Base-by-base conservation (phyloP, 2,113 vertebrate genomes). In the Azemiops feae region DNA sequence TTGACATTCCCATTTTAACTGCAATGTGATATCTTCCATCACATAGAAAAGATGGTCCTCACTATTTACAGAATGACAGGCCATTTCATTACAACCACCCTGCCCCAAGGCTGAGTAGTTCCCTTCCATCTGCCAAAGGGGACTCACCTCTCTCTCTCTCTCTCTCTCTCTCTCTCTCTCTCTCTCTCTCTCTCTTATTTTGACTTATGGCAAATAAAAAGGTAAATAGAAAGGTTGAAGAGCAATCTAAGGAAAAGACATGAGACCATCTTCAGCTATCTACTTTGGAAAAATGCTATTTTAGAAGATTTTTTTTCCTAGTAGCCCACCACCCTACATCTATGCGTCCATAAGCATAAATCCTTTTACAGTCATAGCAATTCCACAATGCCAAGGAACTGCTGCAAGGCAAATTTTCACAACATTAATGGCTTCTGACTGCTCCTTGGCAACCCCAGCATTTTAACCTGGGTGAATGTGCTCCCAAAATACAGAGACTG, bases 351-450 rank as follows among this genome's bases (percentile, higher is more conserved):
- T 91, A 43, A 92, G 88, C 94, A 89, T n/a, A 30, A 94, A 86
- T 93, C 95, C 74, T 81, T 81, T 81, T 97, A 97, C 95, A 97
- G 55, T 94, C 94, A 95, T 97, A 97, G 95, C 97, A 97, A 98
- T 98, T 98, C 98, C 98, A 98, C 98, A 97, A 97, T 98, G 98
- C 98, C 97, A 98, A 98, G 98, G 98, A 99, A 99, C 98, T 98
- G 99, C 99, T 99, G 98, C 98, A 98, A 99, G 99, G 99, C 99
- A 99, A 99, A 99, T 98, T 99, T 98, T 99, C 98, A 98, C 98
- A 99, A 99, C 99, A 98, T 98, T 99, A 99, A 99, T 99, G 99
- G 99, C 98, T 99, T 99, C 98, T 99, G 99, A 99, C 99, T 99
- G 99, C 99, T 99, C 98, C 99, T 98, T 99, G 99, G 99, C 99